Conservation (phyloP, 1,140 invertebrate species). For the Gonioctena quinquepunctata region DNA sequence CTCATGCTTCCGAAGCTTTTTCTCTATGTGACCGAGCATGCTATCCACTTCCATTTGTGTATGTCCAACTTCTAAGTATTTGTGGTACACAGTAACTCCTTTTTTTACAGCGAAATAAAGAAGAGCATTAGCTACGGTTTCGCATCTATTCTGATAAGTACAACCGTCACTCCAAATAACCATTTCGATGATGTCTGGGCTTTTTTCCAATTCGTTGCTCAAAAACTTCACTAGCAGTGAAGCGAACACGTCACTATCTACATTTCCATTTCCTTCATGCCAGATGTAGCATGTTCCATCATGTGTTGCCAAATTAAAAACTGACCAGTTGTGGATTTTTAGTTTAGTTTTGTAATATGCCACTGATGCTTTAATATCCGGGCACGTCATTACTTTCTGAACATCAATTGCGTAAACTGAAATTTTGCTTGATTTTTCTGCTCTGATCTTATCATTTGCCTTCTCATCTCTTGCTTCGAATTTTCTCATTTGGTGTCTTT, state of each 20-base stretch:
- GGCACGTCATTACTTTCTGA: not conserved
- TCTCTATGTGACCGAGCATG: slow-evolving; percentile 45
- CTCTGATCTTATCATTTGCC: slow-evolving; percentile 32
- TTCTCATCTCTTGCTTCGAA: slow-evolving; percentile 31
- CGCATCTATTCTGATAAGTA: slow-evolving; percentile 38
- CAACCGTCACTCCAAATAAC: slow-evolving; percentile 40
- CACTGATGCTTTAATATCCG: not conserved
- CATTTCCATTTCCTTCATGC: slow-evolving; percentile 31
- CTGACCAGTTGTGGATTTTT: slow-evolving; percentile 39
- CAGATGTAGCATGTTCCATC: slow-evolving; percentile 41
- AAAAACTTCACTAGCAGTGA: not conserved
- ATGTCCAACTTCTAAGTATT: slow-evolving; percentile 55
- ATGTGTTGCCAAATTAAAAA: slow-evolving; percentile 35
- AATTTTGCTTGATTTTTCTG: too few species aligned
- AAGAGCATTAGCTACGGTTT: too few species aligned
- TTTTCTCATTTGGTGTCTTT: slow-evolving; percentile 26
- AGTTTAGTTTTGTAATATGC: slow-evolving; percentile 43
- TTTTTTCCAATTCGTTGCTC: not conserved
- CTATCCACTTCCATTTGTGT: slow-evolving; percentile 56
- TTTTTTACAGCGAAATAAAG: slow-evolving; percentile 34
- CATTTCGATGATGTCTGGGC: not conserved
- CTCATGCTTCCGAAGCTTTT: slow-evolving; percentile 26
- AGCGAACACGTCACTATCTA: slow-evolving; percentile 9
- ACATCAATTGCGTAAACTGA: slow-evolving; percentile 4
- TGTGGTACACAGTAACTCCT: slow-evolving; percentile 51